These are phyloP conservation scores for Masticophis lateralis DNA, from an alignment of 2,797 vertebrate species.

Conservation along the genomic window DNA sequence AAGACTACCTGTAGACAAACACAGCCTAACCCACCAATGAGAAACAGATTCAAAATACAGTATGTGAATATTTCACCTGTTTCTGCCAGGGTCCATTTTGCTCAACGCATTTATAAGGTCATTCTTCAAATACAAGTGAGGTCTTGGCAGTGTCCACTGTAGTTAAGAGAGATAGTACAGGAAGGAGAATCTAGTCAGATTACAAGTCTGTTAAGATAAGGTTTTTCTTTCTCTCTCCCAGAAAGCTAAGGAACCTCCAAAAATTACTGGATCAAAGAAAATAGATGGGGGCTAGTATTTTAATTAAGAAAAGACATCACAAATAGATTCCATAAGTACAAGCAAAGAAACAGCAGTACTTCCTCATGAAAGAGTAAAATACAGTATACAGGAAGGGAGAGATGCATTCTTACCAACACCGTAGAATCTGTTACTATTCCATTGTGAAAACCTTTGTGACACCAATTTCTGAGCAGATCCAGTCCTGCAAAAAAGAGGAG, in stretches of 20 bases:
- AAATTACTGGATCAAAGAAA: not conserved
- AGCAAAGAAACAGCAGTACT: not conserved
- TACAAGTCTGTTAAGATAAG: not conserved
- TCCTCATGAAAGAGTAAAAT: not conserved
- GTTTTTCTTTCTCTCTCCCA: not conserved
- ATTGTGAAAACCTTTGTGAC: conserved; percentile 77
- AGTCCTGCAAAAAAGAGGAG: conserved; percentile 68
- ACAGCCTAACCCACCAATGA: not conserved
- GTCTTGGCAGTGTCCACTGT: conserved; percentile 69
- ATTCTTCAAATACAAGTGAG: conserved; percentile 59
- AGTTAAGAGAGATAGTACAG: conserved; percentile 31
- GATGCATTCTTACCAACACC: conserved; percentile 64
- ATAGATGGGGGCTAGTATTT: not conserved
- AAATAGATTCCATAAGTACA: not conserved
- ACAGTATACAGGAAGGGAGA: not conserved
- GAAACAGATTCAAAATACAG: not conserved
- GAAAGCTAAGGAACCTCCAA: not conserved
- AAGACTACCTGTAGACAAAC: not conserved
- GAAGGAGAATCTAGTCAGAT: conserved; percentile 8
- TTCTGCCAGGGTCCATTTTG: conserved; percentile 56
- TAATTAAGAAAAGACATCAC: not conserved
- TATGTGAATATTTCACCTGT: conserved; percentile 60
- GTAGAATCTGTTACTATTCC: conserved; percentile 67
- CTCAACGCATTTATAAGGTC: conserved; percentile 42
- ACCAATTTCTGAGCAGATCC: conserved; percentile 78